Conservation (phyloP, 1,140 invertebrate genomes). For the Drosophila prosaltans region DNA sequence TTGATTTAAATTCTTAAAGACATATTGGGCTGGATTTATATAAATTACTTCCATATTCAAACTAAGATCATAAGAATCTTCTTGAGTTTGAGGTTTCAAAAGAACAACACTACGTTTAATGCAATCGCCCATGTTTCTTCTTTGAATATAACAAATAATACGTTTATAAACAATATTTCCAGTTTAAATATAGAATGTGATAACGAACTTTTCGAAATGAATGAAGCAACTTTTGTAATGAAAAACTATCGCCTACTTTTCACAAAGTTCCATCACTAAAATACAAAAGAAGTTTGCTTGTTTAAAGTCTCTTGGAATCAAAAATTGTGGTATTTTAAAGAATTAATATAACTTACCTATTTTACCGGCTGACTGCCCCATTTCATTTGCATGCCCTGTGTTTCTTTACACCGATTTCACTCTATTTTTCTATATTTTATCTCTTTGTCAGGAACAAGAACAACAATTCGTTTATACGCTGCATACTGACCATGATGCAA, state of each 20-base stretch:
- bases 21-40: slow-evolving; percentile 31
- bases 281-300: background rate
- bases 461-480: slow-evolving; percentile 36
- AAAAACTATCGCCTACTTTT: slow-evolving; percentile 16
- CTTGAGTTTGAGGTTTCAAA: slow-evolving; percentile 20
- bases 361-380: slow-evolving; percentile 81
- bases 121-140: slow-evolving; percentile 20
- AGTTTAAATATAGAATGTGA: background rate
- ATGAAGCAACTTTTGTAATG: background rate
- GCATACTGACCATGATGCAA: background rate
- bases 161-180: too few relatives aligned
- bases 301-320: background rate
- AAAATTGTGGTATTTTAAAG: background rate
- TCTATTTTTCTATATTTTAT: slow-evolving; percentile 19
- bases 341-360: slow-evolving; percentile 66
- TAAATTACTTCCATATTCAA: slow-evolving; percentile 40
- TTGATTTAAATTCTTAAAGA: slow-evolving; percentile 71
- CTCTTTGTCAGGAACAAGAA: slow-evolving; percentile 27
- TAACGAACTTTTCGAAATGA: background rate
- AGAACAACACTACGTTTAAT: slow-evolving; percentile 28
- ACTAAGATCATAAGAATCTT: slow-evolving; percentile 21
- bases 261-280: slow-evolving; percentile 42
- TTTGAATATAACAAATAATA: background rate
- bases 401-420: slow-evolving; percentile 29
- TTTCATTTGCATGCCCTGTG: slow-evolving; percentile 30